phyloP scores from a whole-genome alignment of 2,888 invertebrate species.

The Spodoptera exigua region DNA sequence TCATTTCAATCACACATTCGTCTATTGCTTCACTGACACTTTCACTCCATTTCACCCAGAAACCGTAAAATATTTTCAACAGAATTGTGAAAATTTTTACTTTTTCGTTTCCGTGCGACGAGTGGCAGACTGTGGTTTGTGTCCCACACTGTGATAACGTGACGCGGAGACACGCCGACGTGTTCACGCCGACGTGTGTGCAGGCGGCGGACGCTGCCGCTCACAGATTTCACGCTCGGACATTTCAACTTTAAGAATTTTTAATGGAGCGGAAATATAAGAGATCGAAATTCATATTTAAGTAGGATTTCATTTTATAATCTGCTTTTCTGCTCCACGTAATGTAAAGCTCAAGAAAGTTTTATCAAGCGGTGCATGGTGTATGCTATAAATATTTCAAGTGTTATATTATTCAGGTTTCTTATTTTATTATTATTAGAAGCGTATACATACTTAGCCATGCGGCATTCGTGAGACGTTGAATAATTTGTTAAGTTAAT shows the following conservation, averaged over 20 bases:
- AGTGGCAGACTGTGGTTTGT: constrained; percentile 40
- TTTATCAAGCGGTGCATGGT: constrained; percentile 10
- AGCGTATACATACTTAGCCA: too few species aligned
- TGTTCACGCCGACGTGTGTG: constrained; percentile 1
- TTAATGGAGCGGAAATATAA: constrained; percentile 46
- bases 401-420: too few species aligned
- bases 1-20: constrained; percentile 4
- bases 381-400: too few species aligned
- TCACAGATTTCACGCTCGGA: constrained; percentile 53
- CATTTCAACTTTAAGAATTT: constrained; percentile 50
- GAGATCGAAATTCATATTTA: constrained; percentile 28
- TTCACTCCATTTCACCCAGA: constrained; percentile 18
- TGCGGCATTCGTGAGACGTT: too few species aligned
- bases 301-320: constrained; percentile 51
- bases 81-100: constrained; percentile 36
- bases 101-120: constrained; percentile 30
- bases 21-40: constrained; percentile 7
- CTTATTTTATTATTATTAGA: too few species aligned
- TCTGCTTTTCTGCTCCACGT: constrained; percentile 43
- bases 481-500: too few species aligned
- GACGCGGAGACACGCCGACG: constrained; percentile 35
- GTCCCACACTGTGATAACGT: constrained; percentile 54
- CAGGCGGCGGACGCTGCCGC: background rate
- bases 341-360: constrained; percentile 33
- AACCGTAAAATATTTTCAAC: constrained; percentile 27